Evolutionary conservation across 2,113 vertebrate genomes (phyloP), one percentile per base, ranked within the genome.

Genomic region (Ptyas mucosa): DNA sequence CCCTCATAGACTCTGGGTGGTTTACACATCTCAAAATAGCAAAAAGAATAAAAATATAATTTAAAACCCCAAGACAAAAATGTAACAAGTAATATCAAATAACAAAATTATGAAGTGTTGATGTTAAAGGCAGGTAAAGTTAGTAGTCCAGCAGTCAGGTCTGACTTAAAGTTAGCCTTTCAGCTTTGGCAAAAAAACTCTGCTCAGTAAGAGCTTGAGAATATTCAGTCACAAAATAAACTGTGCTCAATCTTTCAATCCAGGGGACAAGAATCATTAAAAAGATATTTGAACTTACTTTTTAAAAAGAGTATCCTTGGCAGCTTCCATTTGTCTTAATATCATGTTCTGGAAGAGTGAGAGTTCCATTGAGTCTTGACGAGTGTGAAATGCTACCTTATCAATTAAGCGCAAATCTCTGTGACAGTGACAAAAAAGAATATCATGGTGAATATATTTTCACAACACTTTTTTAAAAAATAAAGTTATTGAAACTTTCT

Each of bases 401-500:
- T 98, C 97, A 88, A 99, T 89, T 94, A 99, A 97, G 61, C 98
- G 98, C 55, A 99, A 94, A 91, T 98, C 95, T 96, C 99, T 99
- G 97, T 86, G 97, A 96, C 4, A 93, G 23, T 15, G 20, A 94
- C 10, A 95, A 87, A 55, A 55, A 75, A 53, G 0, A 90, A 94
- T 20, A 94, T 23, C n/a, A 90, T 93, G 81, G 93, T 91, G 9
- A 85, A 55, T 54, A 11, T 23, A 52, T 9, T 57, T 53, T 92
- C n/a, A 69, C 24, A 53, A 58, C 57, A 26, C 57, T 7, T 81
- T 39, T 81, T 81, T 39, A 0, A 8, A 75, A 81, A 81, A 75
- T 75, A 39, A 81, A 81, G 8, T 39, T 81, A 81, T 9, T 43
- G 39, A 8, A 54, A 29, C 9, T 26, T 81, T 89, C 53, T 85